Conservation (phyloP, 92 coral and sea anemone genomes). For the Palythoa heliodiscus region DNA sequence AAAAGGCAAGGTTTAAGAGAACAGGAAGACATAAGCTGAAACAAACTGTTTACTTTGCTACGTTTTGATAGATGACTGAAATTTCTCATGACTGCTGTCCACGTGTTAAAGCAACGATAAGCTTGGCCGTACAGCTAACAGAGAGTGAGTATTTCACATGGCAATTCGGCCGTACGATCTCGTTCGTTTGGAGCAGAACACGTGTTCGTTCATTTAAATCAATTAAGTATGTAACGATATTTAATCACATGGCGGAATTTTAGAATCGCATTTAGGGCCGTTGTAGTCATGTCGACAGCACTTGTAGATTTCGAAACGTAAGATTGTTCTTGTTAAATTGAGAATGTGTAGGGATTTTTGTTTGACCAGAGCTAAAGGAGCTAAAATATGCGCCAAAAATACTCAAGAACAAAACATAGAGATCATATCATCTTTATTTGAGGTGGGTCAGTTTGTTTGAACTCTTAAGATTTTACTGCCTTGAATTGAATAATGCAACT, state of each 20-base stretch:
- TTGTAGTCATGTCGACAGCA: too few relatives aligned
- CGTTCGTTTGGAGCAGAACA: neutral
- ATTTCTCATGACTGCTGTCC: neutral
- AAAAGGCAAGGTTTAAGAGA: neutral
- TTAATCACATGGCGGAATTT: neutral
- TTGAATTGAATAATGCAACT: too few relatives aligned
- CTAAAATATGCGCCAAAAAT: too few relatives aligned
- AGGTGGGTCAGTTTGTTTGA: too few relatives aligned
- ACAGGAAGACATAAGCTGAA: neutral
- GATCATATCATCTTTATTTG: too few relatives aligned
- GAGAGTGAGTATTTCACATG: neutral
- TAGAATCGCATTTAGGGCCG: neutral
- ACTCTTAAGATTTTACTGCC: too few relatives aligned
- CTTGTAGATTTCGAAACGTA: too few relatives aligned
- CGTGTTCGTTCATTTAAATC: neutral
- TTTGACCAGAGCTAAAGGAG: too few relatives aligned
- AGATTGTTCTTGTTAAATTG: too few relatives aligned
- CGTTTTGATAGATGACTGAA: conserved; percentile 9
- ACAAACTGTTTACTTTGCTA: conserved; percentile 12
- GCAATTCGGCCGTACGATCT: neutral
- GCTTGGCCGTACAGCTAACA: neutral
- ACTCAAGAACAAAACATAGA: too few relatives aligned
- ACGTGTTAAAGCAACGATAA: conserved; percentile 4
- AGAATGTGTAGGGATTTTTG: too few relatives aligned
- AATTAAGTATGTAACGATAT: conserved; percentile 6